phyloP scores from a whole-genome alignment of 2,888 invertebrate species.

The Hydraecia micacea region DNA sequence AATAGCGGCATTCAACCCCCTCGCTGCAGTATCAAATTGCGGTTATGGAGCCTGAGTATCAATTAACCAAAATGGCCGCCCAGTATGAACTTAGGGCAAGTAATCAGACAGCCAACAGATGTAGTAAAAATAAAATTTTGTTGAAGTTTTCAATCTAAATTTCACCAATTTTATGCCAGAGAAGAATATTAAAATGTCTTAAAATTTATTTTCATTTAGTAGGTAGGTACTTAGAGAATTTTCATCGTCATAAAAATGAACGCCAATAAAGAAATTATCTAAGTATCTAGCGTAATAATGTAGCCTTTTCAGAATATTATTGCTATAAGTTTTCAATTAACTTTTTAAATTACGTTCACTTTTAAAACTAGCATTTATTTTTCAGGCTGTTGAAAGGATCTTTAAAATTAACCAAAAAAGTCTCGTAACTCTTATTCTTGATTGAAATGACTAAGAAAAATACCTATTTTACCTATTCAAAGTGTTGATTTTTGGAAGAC shows the following conservation, averaged over 20 bases:
- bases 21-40: slow-evolving; percentile 74
- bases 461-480: neutral
- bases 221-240: neutral
- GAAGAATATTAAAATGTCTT: neutral
- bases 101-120: slow-evolving; percentile 22
- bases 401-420: neutral
- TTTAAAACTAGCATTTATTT: neutral
- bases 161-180: slow-evolving; percentile 10
- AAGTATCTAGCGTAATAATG: neutral
- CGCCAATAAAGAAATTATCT: slow-evolving; percentile 20
- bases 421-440: neutral
- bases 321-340: slow-evolving; percentile 31
- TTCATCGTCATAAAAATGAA: slow-evolving; percentile 3
- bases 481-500: slow-evolving; percentile 2
- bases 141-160: neutral
- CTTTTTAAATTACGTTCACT: slow-evolving; percentile 10
- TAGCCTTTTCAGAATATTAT: slow-evolving; percentile 34
- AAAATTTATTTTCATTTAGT: slow-evolving; percentile 3
- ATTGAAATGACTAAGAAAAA: slow-evolving; percentile 9
- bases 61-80: slow-evolving; percentile 80
- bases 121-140: slow-evolving; percentile 13
- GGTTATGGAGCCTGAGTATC: slow-evolving; percentile 78
- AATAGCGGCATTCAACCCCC: slow-evolving; percentile 75
- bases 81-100: slow-evolving; percentile 47
- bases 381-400: neutral